Evolutionary conservation across 2,888 invertebrate genomes (phyloP).

Genomic region (Carabus problematicus): DNA sequence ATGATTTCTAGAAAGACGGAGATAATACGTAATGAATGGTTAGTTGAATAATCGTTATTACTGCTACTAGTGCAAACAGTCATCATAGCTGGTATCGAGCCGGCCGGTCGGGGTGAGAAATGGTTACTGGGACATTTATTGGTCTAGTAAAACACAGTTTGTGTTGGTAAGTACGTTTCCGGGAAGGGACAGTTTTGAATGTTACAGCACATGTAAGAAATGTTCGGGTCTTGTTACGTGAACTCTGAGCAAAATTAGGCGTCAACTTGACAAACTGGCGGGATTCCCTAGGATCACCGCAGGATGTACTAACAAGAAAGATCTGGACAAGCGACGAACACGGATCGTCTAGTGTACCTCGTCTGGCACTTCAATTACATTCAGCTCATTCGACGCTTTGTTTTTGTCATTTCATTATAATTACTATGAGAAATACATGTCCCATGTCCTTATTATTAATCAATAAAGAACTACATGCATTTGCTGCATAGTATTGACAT

Average conservation of each 20-base stretch:
- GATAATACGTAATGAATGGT: too few species aligned
- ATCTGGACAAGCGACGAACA: conserved; percentile 8
- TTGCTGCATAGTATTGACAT: too few species aligned
- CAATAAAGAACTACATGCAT: too few species aligned
- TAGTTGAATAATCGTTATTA: too few species aligned
- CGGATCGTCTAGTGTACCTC: neutral
- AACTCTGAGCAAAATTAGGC: conserved; percentile 18
- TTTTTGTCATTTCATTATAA: too few species aligned
- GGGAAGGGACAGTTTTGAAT: conserved; percentile 19
- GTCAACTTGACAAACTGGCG: conserved; percentile 28
- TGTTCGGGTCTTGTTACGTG: conserved; percentile 21
- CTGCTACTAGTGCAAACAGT: too few species aligned
- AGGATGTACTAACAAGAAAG: conserved; percentile 30
- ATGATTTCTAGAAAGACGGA: too few species aligned
- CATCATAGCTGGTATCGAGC: conserved; percentile 3
- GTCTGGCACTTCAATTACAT: too few species aligned
- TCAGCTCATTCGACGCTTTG: too few species aligned
- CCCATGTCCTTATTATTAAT: too few species aligned
- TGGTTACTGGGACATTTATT: conserved; percentile 19
- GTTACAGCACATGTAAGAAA: conserved; percentile 22
- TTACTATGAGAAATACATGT: too few species aligned
- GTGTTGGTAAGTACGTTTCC: conserved; percentile 5
- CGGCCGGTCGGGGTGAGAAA: neutral
- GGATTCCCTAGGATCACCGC: conserved; percentile 23
- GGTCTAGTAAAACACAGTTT: conserved; percentile 11